Evolutionary conservation across 2,888 invertebrate genomes (phyloP).

Genomic region (Imbricaverruca yamaguchii): DNA sequence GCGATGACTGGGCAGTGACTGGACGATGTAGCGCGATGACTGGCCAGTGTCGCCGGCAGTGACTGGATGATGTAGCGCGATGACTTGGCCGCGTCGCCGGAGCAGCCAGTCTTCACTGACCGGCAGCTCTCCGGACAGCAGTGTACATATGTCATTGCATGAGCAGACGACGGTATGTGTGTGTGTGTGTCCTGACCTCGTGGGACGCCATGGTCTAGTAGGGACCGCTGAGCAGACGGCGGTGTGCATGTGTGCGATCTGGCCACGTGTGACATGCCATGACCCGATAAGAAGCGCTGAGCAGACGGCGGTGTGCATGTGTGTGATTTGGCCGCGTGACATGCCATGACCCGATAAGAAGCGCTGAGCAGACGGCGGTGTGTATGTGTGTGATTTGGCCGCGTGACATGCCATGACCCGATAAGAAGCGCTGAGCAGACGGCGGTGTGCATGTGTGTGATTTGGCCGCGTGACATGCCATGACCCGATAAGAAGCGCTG

Average conservation of each 20-base stretch:
- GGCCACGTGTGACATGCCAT: too few relatives aligned
- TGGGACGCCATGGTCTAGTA: too few relatives aligned
- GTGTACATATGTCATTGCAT: constrained; percentile 10
- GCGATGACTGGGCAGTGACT: not conserved
- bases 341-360: too few relatives aligned
- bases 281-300: too few relatives aligned
- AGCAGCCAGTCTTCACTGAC: too few relatives aligned
- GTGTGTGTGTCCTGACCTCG: not conserved
- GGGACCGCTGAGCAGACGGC: too few relatives aligned
- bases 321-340: too few relatives aligned
- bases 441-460: not conserved
- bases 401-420: too few relatives aligned
- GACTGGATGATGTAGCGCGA: not conserved
- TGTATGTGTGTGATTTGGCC: too few relatives aligned
- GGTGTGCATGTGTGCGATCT: too few relatives aligned
- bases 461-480: not conserved
- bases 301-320: too few relatives aligned
- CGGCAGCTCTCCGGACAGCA: not conserved
- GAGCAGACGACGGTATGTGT: not conserved
- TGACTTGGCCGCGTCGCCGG: not conserved
- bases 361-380: not conserved
- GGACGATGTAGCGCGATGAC: not conserved
- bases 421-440: not conserved
- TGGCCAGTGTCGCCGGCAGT: not conserved
- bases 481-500: not conserved